Evolutionary conservation across 2,113 vertebrate species (phyloP).

Genomic region (Jacana jacana): DNA sequence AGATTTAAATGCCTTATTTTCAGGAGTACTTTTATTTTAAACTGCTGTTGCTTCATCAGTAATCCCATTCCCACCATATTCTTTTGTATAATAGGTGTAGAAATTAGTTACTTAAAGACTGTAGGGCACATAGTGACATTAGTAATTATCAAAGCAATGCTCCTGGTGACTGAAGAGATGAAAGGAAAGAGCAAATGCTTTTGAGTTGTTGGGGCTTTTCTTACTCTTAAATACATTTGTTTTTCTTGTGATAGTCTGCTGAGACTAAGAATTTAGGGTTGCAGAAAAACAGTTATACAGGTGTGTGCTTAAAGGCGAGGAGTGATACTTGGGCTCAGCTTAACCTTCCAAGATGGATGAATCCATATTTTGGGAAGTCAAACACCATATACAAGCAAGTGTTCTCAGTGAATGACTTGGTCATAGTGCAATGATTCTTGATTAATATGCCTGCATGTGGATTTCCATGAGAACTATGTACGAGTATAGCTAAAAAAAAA

Average conservation of each 20-base stretch:
- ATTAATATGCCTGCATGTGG: background rate
- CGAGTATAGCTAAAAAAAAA: background rate
- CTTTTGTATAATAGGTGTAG: background rate
- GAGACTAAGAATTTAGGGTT: background rate
- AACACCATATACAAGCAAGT: background rate
- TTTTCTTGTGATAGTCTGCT: background rate
- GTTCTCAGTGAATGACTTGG: background rate
- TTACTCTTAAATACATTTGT: background rate
- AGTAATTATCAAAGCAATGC: background rate
- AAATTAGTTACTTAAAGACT: background rate
- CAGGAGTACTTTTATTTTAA: background rate
- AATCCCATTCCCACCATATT: background rate
- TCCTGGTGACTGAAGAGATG: background rate
- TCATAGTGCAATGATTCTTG: background rate
- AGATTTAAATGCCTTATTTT: background rate
- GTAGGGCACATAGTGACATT: background rate
- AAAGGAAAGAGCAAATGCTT: background rate
- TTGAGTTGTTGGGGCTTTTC: background rate
- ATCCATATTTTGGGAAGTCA: background rate
- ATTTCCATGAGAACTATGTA: fast-evolving
- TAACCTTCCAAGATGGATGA: background rate
- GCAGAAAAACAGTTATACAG: background rate
- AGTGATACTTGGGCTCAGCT: background rate
- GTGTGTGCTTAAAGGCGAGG: background rate
- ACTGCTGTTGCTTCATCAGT: background rate